A percentile compares a stretch with the other conserved stretches of the same genome.
Evolutionary conservation across 2,888 invertebrate species (phyloP).

Genomic region (Alloplasta piceator): DNA sequence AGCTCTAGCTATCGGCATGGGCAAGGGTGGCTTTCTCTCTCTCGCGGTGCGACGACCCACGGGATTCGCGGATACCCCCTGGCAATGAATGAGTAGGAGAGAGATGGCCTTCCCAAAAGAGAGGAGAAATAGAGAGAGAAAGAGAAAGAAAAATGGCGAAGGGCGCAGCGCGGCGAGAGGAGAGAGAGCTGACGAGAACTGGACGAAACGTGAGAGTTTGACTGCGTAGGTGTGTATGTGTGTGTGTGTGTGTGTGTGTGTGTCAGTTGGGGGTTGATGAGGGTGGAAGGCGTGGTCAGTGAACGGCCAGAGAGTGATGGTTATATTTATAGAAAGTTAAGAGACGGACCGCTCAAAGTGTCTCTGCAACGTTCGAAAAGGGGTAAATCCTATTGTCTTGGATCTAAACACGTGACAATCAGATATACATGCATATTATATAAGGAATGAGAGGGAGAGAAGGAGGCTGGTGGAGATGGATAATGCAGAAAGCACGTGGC

Average conservation of each 20-base stretch:
- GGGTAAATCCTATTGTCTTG: slow-evolving; percentile 20
- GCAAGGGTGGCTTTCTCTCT: slow-evolving; percentile 48
- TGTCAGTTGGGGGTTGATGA: slow-evolving; percentile 45
- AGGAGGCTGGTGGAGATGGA: not conserved
- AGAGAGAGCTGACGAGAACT: slow-evolving; percentile 50
- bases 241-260: not conserved
- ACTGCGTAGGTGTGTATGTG: slow-evolving; percentile 11
- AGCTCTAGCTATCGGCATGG: too few species aligned
- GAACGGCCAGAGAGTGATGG: slow-evolving; percentile 74
- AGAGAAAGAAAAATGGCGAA: slow-evolving; percentile 13
- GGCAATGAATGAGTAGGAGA: slow-evolving; percentile 64
- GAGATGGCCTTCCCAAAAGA: slow-evolving; percentile 30
- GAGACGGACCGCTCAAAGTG: slow-evolving; percentile 48
- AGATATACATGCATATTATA: too few species aligned
- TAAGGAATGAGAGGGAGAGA: slow-evolving; percentile 58
- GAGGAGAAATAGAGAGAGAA: slow-evolving; percentile 20
- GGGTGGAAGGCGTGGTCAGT: slow-evolving; percentile 63
- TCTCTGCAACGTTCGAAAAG: slow-evolving; percentile 42
- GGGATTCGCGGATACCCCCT: slow-evolving; percentile 65
- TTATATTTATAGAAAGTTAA: slow-evolving; percentile 73
- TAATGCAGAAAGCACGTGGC: slow-evolving; percentile 24
- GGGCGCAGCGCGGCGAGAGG: slow-evolving; percentile 28
- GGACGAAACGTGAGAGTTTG: slow-evolving; percentile 61
- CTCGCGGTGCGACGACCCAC: slow-evolving; percentile 66
- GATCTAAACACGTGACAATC: slow-evolving; percentile 3